Evolutionary conservation across 1,140 invertebrate species (phyloP), one percentile per base, ranked within the genome.

Genomic region (Bombus sibiricus): DNA sequence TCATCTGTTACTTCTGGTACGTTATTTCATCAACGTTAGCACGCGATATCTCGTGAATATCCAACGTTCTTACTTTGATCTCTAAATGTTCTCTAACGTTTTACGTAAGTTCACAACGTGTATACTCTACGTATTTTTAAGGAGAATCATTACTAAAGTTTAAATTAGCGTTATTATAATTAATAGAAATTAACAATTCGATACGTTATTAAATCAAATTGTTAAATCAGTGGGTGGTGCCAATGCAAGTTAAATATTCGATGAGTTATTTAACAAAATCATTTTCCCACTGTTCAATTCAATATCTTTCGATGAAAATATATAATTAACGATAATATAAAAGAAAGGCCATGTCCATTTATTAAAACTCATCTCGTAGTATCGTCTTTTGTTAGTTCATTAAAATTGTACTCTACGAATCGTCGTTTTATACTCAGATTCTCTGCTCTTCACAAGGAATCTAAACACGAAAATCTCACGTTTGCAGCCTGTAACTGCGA

Each of bases 401-500:
- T n/a, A n/a, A 62, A 62, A 62, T 62, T 13, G 4, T 10, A 28
- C 13, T 32, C 12, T 13, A 37, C 18, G 9, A 41, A 28, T 39
- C 22, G 1, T 10, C 37, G 9, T 25, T 4, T 9, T 22, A 1
- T 37, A 25, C 8, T 3, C 6, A 0, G 32, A 25, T 34, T 25
- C 25, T 28, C 3, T 9, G 12, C 1, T 18, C 12, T 8, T 32
- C 1, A 0, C 71, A 1, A 25, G 15, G 1, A 41, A 62, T n/a
- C 28, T 32, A 32, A 62, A 62, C 37, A 15, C 3, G 66, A 62
- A 78, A 78, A 47, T 69, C 22, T 39, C 47, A 28, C 8, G 32
- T n/a, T 92, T 93, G 83, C 92, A 97, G 97, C 95, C 18, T 99
- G 99, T 95, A 96, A 96, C 72, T 99, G 99, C 95, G 96, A 98